Conservation (phyloP, 2,113 vertebrate species). For the Mormoops blainvillei region DNA sequence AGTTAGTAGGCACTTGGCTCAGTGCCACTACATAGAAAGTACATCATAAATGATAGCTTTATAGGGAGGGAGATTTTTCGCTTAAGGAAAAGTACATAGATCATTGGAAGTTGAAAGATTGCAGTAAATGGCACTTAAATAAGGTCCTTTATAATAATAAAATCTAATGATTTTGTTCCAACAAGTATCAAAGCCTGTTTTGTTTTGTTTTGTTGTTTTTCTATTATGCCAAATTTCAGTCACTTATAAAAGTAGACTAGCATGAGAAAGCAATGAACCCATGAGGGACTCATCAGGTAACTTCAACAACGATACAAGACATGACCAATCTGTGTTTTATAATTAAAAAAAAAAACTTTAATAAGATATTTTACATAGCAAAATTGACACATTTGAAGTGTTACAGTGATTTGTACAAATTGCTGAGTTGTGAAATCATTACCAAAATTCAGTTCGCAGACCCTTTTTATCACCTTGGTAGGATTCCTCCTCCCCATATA, state of each 20-base stretch:
- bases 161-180: background rate
- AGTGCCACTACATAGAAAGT: background rate
- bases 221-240: background rate
- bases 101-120: background rate
- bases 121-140: background rate
- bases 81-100: background rate
- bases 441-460: background rate
- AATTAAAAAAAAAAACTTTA: background rate
- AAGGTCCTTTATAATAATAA: background rate
- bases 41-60: background rate
- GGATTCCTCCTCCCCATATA: background rate
- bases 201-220: background rate
- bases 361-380: background rate
- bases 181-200: background rate
- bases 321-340: background rate
- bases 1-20: background rate
- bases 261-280: background rate
- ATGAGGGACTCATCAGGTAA: background rate
- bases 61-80: background rate
- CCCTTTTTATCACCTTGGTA: background rate
- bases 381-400: background rate
- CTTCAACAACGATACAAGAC: background rate
- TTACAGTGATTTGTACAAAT: background rate
- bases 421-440: background rate
- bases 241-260: conserved; percentile 5